Conservation (phyloP, 2,888 invertebrate genomes). For the Drosophila mimica region DNA sequence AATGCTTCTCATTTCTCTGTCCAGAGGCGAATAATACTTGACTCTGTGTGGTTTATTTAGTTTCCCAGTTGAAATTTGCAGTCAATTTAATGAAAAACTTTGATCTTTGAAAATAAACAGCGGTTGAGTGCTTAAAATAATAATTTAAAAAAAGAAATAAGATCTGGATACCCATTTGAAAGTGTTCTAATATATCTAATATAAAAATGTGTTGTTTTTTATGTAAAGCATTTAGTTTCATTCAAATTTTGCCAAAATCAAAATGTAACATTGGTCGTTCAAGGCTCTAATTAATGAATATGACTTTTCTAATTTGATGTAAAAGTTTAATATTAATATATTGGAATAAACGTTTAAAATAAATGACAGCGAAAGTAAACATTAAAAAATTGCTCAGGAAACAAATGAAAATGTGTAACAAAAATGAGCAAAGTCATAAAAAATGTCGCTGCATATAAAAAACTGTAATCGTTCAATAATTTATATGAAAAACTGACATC, state of each 20-base stretch:
- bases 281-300: neutral
- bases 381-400: neutral
- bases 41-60: conserved; percentile 18
- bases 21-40: conserved; percentile 38
- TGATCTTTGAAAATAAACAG: neutral
- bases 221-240: neutral
- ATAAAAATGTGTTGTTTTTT: neutral
- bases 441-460: neutral
- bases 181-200: neutral
- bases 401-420: neutral
- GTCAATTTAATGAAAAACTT: conserved; percentile 3
- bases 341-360: neutral
- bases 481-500: neutral
- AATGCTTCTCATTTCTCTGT: conserved; percentile 40
- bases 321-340: neutral
- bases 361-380: neutral
- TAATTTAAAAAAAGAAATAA: neutral
- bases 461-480: no score
- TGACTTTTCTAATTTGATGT: neutral
- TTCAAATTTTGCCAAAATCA: neutral
- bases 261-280: no score
- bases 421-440: neutral
- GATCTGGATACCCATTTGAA: neutral
- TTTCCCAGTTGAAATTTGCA: conserved; percentile 17
- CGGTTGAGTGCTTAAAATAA: neutral